Evolutionary conservation across 2,113 vertebrate species (phyloP).

Genomic region (Saimiri boliviensis): DNA sequence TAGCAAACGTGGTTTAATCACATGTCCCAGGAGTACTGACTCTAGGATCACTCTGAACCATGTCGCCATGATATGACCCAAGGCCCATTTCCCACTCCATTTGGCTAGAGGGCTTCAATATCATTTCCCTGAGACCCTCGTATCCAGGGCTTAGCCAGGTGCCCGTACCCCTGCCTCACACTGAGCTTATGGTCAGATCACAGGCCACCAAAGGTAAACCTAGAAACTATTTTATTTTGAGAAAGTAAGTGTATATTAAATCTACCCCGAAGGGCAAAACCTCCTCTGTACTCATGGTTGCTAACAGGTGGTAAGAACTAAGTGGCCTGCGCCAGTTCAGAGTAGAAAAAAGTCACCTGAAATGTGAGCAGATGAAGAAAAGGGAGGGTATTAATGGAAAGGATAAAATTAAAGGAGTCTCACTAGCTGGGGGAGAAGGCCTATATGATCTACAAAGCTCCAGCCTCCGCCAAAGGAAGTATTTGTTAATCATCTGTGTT

Average conservation of each 20-base stretch:
- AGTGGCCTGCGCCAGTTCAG: background rate
- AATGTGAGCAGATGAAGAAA: background rate
- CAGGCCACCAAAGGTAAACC: background rate
- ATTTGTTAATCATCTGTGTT: background rate
- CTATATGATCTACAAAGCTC: background rate
- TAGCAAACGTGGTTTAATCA: background rate
- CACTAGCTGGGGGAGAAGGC: background rate
- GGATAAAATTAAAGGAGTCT: background rate
- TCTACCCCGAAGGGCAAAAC: background rate
- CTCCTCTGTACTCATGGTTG: background rate
- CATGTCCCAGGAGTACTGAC: background rate
- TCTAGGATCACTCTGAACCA: background rate
- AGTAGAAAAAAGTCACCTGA: background rate
- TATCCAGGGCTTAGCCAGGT: background rate
- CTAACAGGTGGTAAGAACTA: background rate
- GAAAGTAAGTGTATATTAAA: background rate
- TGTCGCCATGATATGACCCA: background rate
- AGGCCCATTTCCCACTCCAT: background rate
- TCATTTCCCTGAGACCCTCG: background rate
- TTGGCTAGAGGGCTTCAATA: background rate
- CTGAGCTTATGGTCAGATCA: background rate
- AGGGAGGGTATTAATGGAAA: background rate
- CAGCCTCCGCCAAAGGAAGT: background rate
- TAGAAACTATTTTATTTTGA: constrained; percentile 12
- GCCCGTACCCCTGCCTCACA: background rate